These are phyloP conservation scores for Callyntrura sp. DNA, from an alignment of 2,888 invertebrate species.

Conservation along the genomic window DNA sequence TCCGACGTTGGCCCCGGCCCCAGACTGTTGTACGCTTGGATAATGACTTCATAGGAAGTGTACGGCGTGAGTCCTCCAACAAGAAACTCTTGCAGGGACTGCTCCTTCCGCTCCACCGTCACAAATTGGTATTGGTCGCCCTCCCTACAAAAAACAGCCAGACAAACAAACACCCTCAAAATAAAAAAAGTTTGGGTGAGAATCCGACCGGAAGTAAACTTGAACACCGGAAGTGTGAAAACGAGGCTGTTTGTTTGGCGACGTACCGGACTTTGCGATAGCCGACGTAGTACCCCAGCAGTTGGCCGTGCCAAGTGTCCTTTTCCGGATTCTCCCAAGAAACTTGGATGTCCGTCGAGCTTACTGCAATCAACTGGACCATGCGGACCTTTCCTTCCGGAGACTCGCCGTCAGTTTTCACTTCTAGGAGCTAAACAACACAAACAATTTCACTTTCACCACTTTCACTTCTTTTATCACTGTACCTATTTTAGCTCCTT, in stretches of 20 bases:
- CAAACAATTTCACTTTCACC: neutral
- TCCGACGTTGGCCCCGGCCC: conserved; percentile 84
- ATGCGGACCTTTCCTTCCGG: conserved; percentile 85
- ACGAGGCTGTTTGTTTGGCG: too few relatives aligned
- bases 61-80: conserved; percentile 84
- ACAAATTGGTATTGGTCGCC: conserved; percentile 83
- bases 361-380: conserved; percentile 85
- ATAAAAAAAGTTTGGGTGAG: too few relatives aligned
- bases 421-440: conserved; percentile 81
- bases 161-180: neutral
- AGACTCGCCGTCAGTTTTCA: conserved; percentile 84
- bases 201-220: too few relatives aligned
- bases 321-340: conserved; percentile 84
- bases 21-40: conserved; percentile 84
- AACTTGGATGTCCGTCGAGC: conserved; percentile 85
- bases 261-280: too few relatives aligned
- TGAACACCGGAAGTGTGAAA: too few relatives aligned
- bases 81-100: conserved; percentile 82
- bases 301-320: conserved; percentile 85
- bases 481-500: too few relatives aligned
- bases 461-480: neutral
- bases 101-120: conserved; percentile 80
- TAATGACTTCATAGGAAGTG: conserved; percentile 84
- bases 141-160: conserved; percentile 76
- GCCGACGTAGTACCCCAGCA: conserved; percentile 85